Evolutionary conservation across 2,888 invertebrate species (phyloP).

Genomic region (Drosophila monieri): DNA sequence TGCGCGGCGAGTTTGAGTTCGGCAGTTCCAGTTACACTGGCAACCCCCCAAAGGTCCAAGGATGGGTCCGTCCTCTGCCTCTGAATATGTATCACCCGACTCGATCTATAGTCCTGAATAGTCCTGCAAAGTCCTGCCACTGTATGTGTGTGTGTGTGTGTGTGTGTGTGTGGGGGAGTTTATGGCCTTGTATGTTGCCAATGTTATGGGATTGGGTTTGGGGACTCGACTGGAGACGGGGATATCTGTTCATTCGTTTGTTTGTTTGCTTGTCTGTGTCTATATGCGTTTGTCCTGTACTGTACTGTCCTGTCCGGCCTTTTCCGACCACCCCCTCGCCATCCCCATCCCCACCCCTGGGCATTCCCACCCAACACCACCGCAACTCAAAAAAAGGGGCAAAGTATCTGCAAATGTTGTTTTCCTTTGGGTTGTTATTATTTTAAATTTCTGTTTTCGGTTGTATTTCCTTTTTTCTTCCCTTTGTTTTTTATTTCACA

Average conservation of each 20-base stretch:
- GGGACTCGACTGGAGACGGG: slow-evolving; percentile 1
- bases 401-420: slow-evolving; percentile 78
- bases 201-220: slow-evolving; percentile 39
- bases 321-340: slow-evolving; percentile 4
- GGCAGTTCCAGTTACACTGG: slow-evolving; percentile 29
- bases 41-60: slow-evolving; percentile 59
- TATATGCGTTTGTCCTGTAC: slow-evolving; percentile 33
- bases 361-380: slow-evolving; percentile 34
- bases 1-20: slow-evolving; percentile 37
- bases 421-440: slow-evolving; percentile 81
- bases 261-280: slow-evolving; percentile 21
- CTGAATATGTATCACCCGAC: slow-evolving; percentile 69
- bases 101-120: slow-evolving; percentile 57
- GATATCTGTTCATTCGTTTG: slow-evolving; percentile 45
- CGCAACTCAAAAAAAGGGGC: slow-evolving; percentile 31
- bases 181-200: slow-evolving; percentile 50
- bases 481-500: slow-evolving; percentile 20
- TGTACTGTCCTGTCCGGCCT: slow-evolving; percentile 59
- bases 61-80: slow-evolving; percentile 58
- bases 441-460: slow-evolving; percentile 63
- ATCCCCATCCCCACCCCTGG: neutral
- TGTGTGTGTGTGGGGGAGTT: slow-evolving; percentile 30
- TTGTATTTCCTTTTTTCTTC: slow-evolving; percentile 18
- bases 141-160: slow-evolving; percentile 17
- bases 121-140: slow-evolving; percentile 6